Evolutionary conservation across 2,888 invertebrate species (phyloP), one percentile per base, ranked within the genome.

Genomic region (Laspeyria flexula): DNA sequence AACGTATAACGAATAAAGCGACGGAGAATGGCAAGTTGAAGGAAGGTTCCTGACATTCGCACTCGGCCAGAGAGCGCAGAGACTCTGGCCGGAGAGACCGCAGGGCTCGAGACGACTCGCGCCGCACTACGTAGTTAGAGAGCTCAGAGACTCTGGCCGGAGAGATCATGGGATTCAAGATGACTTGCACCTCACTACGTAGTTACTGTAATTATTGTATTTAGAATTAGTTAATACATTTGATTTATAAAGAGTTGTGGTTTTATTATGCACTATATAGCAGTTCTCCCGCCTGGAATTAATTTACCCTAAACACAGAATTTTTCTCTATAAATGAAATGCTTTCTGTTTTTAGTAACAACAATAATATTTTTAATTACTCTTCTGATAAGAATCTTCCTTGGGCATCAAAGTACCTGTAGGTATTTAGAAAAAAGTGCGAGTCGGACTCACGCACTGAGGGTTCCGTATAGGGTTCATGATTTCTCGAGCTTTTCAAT

Each of bases 1-100:
- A 97, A 73, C 81, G 90, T 1, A 92, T 92, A 66, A 87, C 90
- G 1, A 75, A 75, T 11, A 90, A 90, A 49, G 84, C 75, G 13
- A 84, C 79, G 34, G 90, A 90, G 52, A 90, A 88, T 52, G 88
- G 89, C 2, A 88, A 88, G 33, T 58, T 84, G 1, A 86, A 88
- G 54, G 89, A 90, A 4, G 69, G 71, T 1, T 85, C 90, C 60
- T 90, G 88, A 90, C 88, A 71, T 0, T 1, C 42, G 38, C 44
- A 46, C 9, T 3, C 16, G 42, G 49, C 44, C 57, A 47, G 38
- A 30, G 45, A 45, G 9, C 39, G 11, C 27, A 10, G 25, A 6
- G 52, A 51, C 13, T 1, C 41, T 46, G 47, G 40, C 30, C 46
- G 40, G 1, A 33, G 33, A 10, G 31, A 41, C 18, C 30, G 3